Percentiles rank a stretch among this genome's conserved stretches.
These are phyloP conservation scores for Paragorgia papillata DNA, from an alignment of 92 coral and sea anemone species.

Conservation along the genomic window DNA sequence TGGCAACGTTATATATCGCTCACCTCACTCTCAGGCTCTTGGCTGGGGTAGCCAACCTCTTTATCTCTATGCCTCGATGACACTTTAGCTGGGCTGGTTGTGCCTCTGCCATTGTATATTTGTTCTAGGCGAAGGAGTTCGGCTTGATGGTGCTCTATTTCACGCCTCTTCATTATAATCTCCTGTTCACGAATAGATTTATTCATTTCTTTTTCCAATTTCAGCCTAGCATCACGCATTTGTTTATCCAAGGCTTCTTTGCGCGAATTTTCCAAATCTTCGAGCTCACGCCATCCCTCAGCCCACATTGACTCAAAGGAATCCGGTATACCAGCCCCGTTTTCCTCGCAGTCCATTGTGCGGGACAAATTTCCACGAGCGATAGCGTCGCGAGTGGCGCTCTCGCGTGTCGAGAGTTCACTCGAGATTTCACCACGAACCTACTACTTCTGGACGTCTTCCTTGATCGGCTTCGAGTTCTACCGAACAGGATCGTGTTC, in stretches of 20 bases:
- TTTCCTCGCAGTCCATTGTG: too few relatives aligned
- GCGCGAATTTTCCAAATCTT: constrained; percentile 11
- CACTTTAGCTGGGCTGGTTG: neutral
- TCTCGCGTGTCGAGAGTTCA: too few relatives aligned
- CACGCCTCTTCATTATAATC: neutral
- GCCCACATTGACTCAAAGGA: constrained; percentile 13
- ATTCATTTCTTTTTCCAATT: constrained; percentile 16
- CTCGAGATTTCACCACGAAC: too few relatives aligned
- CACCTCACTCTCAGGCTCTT: too few relatives aligned
- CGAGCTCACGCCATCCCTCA: constrained; percentile 12
- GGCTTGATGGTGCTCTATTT: constrained; percentile 24
- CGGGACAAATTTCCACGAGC: too few relatives aligned
- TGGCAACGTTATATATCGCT: too few relatives aligned
- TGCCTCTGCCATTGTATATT: neutral
- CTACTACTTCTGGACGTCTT: too few relatives aligned
- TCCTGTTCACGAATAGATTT: constrained; percentile 14
- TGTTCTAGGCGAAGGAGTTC: constrained; percentile 23
- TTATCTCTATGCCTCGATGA: too few relatives aligned
- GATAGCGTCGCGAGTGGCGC: too few relatives aligned
- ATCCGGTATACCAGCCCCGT: constrained; percentile 11
- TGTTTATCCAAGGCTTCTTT: constrained; percentile 14
- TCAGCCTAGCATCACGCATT: neutral
- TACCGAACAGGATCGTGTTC: too few relatives aligned
- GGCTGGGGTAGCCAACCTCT: too few relatives aligned
- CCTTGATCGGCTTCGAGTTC: too few relatives aligned